phyloP scores from a whole-genome alignment of 30 jellyfish, hydroid and myxozoan species.

The Hydractinia echinata region DNA sequence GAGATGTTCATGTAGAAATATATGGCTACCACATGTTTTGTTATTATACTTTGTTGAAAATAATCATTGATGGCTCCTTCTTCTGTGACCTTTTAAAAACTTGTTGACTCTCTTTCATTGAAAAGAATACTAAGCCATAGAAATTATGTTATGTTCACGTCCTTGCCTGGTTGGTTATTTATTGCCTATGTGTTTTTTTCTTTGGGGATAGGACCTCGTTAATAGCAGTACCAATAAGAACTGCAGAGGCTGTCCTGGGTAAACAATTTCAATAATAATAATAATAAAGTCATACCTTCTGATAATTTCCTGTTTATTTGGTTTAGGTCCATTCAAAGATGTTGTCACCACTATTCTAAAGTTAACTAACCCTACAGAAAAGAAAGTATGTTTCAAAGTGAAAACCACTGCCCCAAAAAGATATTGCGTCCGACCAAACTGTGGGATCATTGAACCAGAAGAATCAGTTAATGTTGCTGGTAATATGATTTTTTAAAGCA shows the following conservation, averaged over 20 bases:
- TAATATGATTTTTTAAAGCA: neutral
- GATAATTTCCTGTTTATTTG: neutral
- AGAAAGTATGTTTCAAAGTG: constrained; percentile 73
- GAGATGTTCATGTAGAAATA: too few relatives aligned
- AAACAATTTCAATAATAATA: too few relatives aligned
- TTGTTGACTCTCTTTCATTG: too few relatives aligned
- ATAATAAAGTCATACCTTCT: neutral
- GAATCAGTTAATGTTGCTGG: constrained; percentile 81
- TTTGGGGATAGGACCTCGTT: too few relatives aligned
- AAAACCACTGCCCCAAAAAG: constrained; percentile 96
- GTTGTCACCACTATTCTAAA: constrained; percentile 79
- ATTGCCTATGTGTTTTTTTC: neutral
- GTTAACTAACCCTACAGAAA: constrained; percentile 73
- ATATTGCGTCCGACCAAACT: constrained; percentile 90
- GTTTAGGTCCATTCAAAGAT: constrained; percentile 91
- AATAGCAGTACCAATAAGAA: too few relatives aligned
- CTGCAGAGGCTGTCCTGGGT: too few relatives aligned
- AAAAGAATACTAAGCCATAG: too few relatives aligned
- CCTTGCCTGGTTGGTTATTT: neutral
- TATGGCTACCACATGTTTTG: too few relatives aligned
- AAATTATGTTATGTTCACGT: too few relatives aligned
- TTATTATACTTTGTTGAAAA: too few relatives aligned
- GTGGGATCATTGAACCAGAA: constrained; percentile 69
- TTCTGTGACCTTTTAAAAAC: too few relatives aligned
- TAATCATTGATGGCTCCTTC: too few relatives aligned